These are phyloP conservation scores for Pampus argenteus DNA, from an alignment of 2,797 vertebrate species.

Conservation along the genomic window DNA sequence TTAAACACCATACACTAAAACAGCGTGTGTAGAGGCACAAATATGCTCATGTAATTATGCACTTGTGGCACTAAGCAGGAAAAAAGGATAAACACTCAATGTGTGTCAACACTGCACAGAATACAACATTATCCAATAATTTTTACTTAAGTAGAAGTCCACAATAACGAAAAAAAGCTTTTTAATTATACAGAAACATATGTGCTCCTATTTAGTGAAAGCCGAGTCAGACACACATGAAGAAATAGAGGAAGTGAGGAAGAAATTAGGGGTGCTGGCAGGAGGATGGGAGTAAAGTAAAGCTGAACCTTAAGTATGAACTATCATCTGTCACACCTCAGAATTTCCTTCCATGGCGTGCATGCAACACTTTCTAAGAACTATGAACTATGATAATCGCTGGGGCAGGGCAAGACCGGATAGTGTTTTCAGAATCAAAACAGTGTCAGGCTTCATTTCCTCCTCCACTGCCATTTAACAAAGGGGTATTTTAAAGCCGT, in stretches of 20 bases:
- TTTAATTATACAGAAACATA: slow-evolving; percentile 71
- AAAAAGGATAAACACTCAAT: slow-evolving; percentile 57
- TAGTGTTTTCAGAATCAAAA: slow-evolving; percentile 91
- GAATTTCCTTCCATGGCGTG: slow-evolving; percentile 48
- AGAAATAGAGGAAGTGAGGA: slow-evolving; percentile 25
- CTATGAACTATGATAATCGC: slow-evolving; percentile 72
- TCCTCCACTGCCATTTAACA: slow-evolving; percentile 81
- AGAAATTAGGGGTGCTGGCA: slow-evolving; percentile 29
- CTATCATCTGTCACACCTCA: slow-evolving; percentile 31
- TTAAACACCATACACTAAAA: slow-evolving; percentile 59
- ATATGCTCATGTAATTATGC: slow-evolving; percentile 46
- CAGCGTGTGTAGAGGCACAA: slow-evolving; percentile 44
- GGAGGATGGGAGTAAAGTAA: slow-evolving; percentile 36
- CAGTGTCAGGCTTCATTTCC: slow-evolving; percentile 91
- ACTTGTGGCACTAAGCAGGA: slow-evolving; percentile 52
- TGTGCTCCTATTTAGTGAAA: slow-evolving; percentile 54
- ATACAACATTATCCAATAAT: slow-evolving; percentile 67
- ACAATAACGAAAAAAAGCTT: slow-evolving; percentile 62
- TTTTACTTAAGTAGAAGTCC: slow-evolving; percentile 62
- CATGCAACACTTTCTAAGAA: slow-evolving; percentile 70
- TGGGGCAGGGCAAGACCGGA: slow-evolving; percentile 79
- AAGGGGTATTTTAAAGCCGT: slow-evolving; percentile 88
- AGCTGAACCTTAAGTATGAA: slow-evolving; percentile 38
- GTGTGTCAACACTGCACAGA: slow-evolving; percentile 63
- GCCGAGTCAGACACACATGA: slow-evolving; percentile 14